These are phyloP conservation scores for Peribatodes rhomboidaria DNA, from an alignment of 2,888 invertebrate genomes.

Conservation along the genomic window DNA sequence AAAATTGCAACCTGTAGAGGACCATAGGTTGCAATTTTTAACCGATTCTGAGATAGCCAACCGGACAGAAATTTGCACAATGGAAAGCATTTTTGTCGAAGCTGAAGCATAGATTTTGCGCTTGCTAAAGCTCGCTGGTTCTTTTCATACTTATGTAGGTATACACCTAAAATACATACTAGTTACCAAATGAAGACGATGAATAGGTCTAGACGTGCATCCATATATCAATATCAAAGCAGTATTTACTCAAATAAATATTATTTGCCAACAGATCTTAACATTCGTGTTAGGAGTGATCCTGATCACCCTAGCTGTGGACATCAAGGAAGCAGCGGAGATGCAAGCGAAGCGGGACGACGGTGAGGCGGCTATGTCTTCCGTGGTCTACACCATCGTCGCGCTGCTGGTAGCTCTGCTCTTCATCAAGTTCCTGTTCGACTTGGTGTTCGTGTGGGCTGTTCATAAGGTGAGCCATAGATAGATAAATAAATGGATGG, in stretches of 20 bases:
- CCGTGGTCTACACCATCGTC: conserved; percentile 76
- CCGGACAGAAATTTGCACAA: too few species aligned
- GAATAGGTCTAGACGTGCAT: too few species aligned
- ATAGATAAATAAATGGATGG: neutral
- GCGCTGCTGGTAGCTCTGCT: conserved; percentile 71
- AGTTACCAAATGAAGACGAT: too few species aligned
- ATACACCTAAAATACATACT: too few species aligned
- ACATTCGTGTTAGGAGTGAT: conserved; percentile 74
- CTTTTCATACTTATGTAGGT: too few species aligned
- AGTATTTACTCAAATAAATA: neutral
- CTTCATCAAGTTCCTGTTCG: conserved; percentile 72
- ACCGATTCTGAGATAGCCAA: too few species aligned
- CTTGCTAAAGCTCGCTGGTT: too few species aligned
- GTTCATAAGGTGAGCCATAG: conserved; percentile 68
- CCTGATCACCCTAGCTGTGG: conserved; percentile 75
- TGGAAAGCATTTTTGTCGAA: too few species aligned
- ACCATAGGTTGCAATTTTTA: too few species aligned
- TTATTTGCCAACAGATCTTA: conserved; percentile 63
- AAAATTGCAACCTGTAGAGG: too few species aligned
- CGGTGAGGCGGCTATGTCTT: conserved; percentile 65
- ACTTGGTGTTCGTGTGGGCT: conserved; percentile 75
- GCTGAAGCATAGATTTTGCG: too few species aligned
- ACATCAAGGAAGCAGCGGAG: conserved; percentile 63
- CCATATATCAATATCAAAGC: too few species aligned
- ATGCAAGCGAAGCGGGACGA: conserved; percentile 65